Base-by-base conservation (phyloP, 2,888 invertebrate species). In the Slavum lentiscoides region DNA sequence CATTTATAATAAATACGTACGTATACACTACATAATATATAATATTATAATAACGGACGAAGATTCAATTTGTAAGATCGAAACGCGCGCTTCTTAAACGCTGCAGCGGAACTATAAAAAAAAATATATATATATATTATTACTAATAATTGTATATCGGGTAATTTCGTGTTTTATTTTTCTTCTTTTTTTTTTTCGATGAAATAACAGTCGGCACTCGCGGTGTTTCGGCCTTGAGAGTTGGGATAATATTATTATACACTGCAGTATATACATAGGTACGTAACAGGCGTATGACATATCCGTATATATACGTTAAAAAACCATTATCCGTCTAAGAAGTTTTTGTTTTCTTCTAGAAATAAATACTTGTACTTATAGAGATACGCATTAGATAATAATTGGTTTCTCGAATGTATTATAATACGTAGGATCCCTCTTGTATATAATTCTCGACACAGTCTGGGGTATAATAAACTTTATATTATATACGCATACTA, bases 291-390 rank as follows among this genome's bases (percentile, higher is more conserved):
- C 30, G 30, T 21, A 61, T 61, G 11, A 61, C 30, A 49, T 13
- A 49, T 53, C 23, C 23, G 11, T 23, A 67, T 66, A 59, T 49
- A 49, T 11, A 49, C 49, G 49, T 73, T 73, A 59, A 72, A 72
- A 72, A 59, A 59, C 72, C 72, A 73, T 73, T 73, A 73, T 49
- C 37, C 73, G 73, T 59, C 43, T 59, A 59, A 72, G 58, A 72
- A 17, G 72, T 72, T 66, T 66, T 19, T 13, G 15, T 30, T 4
- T 30, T n/a, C n/a, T n/a, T n/a, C n/a, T n/a, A n/a, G n/a, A 23
- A 62, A 8, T 7, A 37, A 19, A 43, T n/a, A 19, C 13, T 3
- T 15, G 15, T 1, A 17, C 43, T n/a, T 21, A 43, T 11, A 23
- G 53, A 13, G 13, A 53, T 19, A 62, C 17, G 7, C 23, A 53